Evolutionary conservation across 2,888 invertebrate genomes (phyloP).

Genomic region (Glaucopsyche alexis): DNA sequence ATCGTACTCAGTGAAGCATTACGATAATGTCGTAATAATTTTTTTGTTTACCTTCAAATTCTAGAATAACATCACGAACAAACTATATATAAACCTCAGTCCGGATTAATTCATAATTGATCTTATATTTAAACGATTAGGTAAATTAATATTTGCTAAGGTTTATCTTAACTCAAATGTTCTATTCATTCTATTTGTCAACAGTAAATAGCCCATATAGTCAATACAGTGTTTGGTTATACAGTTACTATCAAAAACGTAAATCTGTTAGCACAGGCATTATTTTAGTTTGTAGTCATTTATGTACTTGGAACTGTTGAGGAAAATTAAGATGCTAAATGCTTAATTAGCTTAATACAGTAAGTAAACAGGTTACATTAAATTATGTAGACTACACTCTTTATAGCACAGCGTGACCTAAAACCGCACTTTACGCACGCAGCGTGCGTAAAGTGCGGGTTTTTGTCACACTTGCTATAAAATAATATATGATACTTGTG

Average conservation of each 20-base stretch:
- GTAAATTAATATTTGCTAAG: background rate
- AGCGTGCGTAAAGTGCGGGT: no score
- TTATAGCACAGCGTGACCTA: no score
- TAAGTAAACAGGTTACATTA: background rate
- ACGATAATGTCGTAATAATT: background rate
- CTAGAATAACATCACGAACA: background rate
- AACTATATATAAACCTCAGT: no score
- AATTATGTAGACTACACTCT: background rate
- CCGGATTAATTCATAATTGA: no score
- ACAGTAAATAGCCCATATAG: background rate
- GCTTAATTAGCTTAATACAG: background rate
- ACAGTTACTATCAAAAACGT: background rate
- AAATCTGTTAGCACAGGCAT: background rate
- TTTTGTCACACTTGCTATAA: no score
- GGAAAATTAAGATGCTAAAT: background rate
- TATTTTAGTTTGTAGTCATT: no score
- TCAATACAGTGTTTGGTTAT: background rate
- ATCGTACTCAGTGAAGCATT: background rate
- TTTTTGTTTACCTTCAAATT: constrained; percentile 13
- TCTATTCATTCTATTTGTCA: background rate
- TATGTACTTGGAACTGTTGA: background rate
- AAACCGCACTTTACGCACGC: no score
- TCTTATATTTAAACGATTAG: background rate
- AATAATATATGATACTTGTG: no score
- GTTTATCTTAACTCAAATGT: background rate